Evolutionary conservation across 2,113 vertebrate species (phyloP).

Genomic region (Tautogolabrus adspersus): DNA sequence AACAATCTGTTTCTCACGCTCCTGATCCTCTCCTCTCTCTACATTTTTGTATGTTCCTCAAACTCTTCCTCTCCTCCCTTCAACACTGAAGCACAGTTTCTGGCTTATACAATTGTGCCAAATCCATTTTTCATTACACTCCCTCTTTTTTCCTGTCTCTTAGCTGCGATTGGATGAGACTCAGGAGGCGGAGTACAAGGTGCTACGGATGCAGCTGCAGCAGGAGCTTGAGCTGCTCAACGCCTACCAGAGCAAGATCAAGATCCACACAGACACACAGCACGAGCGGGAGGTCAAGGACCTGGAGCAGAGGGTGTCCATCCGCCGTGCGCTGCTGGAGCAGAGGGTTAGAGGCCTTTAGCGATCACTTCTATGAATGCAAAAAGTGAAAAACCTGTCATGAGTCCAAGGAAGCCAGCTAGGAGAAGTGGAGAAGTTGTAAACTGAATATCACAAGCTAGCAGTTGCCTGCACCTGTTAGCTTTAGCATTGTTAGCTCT

Average conservation of each 20-base stretch:
- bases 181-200: conserved; percentile 93
- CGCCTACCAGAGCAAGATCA: conserved; percentile 96
- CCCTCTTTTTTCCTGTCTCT: conserved; percentile 5
- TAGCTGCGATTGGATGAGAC: conserved; percentile 93
- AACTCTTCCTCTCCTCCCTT: conserved; percentile 9
- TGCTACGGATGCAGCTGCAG: conserved; percentile 92
- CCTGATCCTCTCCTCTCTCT: conserved; percentile 2
- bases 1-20: background rate
- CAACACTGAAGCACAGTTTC: conserved; percentile 4
- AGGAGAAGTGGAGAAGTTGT: background rate
- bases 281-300: conserved; percentile 92
- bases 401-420: conserved; percentile 3
- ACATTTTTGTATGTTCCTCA: background rate
- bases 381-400: conserved; percentile 1
- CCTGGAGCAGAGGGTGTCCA: conserved; percentile 92
- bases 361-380: background rate
- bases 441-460: background rate
- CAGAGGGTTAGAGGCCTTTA: conserved; percentile 85
- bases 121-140: conserved; percentile 2
- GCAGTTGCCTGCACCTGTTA: background rate
- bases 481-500: background rate
- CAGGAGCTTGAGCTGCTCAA: conserved; percentile 94
- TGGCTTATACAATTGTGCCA: background rate
- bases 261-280: conserved; percentile 92
- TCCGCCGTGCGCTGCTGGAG: conserved; percentile 91